Percentiles rank a stretch among this genome's conserved stretches.
Evolutionary conservation across 92 coral and sea anemone species (phyloP).

Genomic region (Porites evermanni): DNA sequence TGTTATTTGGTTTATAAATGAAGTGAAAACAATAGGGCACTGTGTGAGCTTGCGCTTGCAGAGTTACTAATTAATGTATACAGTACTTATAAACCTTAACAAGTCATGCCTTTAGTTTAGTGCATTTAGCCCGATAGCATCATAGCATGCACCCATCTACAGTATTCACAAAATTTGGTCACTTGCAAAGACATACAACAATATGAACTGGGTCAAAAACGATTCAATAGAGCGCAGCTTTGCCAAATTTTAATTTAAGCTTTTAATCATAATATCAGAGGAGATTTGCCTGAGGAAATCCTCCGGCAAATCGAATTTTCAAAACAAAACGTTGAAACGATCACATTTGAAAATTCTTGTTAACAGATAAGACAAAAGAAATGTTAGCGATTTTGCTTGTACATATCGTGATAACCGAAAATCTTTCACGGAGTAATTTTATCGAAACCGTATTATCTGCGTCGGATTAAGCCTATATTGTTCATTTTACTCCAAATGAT

Average conservation of each 20-base stretch:
- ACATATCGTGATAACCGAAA: background rate
- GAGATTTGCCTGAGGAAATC: background rate
- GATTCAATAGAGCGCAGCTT: background rate
- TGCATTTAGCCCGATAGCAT: background rate
- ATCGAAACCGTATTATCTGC: constrained; percentile 5
- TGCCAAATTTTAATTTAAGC: background rate
- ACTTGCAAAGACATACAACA: background rate
- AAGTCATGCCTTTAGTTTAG: background rate
- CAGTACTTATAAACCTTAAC: background rate
- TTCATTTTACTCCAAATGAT: constrained; percentile 3
- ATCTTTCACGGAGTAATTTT: background rate
- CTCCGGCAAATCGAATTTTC: background rate
- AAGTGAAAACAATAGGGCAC: background rate
- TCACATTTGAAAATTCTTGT: background rate
- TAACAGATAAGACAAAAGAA: too few relatives aligned
- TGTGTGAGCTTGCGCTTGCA: background rate
- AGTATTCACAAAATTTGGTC: background rate
- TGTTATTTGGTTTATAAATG: background rate
- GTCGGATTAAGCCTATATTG: background rate
- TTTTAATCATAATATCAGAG: background rate
- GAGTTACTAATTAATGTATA: background rate
- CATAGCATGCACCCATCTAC: background rate
- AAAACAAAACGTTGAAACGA: background rate
- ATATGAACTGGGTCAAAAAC: background rate
- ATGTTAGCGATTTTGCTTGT: background rate